These are phyloP conservation scores for Ellobium chinense DNA, from an alignment of 2,888 invertebrate genomes.

Conservation along the genomic window DNA sequence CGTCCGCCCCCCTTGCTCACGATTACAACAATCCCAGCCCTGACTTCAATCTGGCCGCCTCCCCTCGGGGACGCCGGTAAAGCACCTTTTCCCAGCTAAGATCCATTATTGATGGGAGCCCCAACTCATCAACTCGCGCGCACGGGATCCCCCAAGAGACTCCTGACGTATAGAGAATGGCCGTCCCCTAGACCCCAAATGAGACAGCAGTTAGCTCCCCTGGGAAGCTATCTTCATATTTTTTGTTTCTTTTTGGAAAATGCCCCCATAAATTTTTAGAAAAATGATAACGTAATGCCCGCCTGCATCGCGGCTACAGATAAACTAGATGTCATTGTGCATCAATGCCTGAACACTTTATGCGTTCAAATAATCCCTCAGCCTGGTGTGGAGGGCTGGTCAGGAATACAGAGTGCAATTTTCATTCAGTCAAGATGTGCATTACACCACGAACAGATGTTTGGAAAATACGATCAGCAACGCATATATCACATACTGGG, in stretches of 20 bases:
- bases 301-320: too few relatives aligned
- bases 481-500: too few relatives aligned
- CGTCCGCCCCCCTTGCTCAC: neutral
- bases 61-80: neutral
- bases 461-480: too few relatives aligned
- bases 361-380: too few relatives aligned
- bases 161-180: neutral
- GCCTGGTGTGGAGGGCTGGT: too few relatives aligned
- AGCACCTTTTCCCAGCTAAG: neutral
- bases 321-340: too few relatives aligned
- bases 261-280: slow-evolving; percentile 8
- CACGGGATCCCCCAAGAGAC: neutral
- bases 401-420: too few relatives aligned
- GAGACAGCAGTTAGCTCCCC: neutral
- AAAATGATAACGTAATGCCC: too few relatives aligned
- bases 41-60: neutral
- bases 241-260: neutral
- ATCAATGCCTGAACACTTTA: too few relatives aligned
- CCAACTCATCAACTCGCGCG: slow-evolving; percentile 15
- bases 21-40: neutral
- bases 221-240: slow-evolving; percentile 19
- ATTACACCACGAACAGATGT: too few relatives aligned
- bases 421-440: too few relatives aligned
- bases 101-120: slow-evolving; percentile 28
- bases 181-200: neutral